A percentile compares a stretch with the other conserved stretches of the same genome.
Conservation (phyloP, 2,888 invertebrate genomes). For the Luperina nickerlii region DNA sequence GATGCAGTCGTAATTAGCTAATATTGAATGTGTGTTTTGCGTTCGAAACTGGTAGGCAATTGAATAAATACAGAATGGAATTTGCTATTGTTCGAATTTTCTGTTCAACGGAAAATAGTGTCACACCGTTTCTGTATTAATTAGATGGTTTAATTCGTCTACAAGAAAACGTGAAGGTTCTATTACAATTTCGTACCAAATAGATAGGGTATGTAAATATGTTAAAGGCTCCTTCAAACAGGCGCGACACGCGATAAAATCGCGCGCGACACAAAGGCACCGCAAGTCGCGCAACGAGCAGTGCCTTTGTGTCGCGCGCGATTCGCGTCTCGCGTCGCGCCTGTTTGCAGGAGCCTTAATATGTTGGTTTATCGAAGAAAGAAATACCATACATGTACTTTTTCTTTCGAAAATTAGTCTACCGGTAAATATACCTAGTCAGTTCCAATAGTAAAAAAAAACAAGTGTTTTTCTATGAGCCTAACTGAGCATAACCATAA, state of each 20-base stretch:
- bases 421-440: too few relatives aligned
- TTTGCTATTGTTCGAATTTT: conserved; percentile 45
- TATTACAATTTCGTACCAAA: neutral
- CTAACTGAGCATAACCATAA: neutral
- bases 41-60: conserved; percentile 60
- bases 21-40: conserved; percentile 67
- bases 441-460: too few relatives aligned
- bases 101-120: conserved; percentile 28
- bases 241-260: too few relatives aligned
- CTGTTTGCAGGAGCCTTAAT: too few relatives aligned
- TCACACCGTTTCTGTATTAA: conserved; percentile 1
- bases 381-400: neutral
- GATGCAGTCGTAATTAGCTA: conserved; percentile 67
- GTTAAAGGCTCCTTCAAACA: too few relatives aligned
- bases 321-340: too few relatives aligned
- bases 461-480: too few relatives aligned
- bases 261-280: too few relatives aligned
- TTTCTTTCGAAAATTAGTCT: too few relatives aligned
- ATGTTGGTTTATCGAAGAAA: neutral
- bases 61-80: conserved; percentile 64
- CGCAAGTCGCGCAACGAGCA: too few relatives aligned
- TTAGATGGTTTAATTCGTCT: conserved; percentile 23
- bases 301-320: too few relatives aligned
- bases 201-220: neutral
- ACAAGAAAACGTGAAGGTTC: neutral